These are phyloP conservation scores for Drosophila pectinifera DNA, from an alignment of 1,140 invertebrate genomes.

Conservation along the genomic window DNA sequence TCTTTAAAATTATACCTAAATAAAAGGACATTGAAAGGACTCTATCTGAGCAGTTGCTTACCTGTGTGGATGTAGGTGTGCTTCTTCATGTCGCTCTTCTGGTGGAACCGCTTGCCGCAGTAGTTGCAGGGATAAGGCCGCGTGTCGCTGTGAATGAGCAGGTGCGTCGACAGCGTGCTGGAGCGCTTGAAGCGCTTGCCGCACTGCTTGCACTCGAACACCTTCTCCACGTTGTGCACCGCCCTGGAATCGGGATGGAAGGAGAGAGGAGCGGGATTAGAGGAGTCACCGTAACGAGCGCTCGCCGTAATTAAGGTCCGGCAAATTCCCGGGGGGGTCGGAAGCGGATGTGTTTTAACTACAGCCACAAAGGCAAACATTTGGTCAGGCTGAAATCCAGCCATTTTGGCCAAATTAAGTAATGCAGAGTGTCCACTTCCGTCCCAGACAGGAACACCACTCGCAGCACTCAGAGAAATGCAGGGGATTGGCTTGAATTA, in stretches of 20 bases:
- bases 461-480: constrained; percentile 45
- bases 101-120: constrained; percentile 99
- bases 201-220: constrained; percentile 98
- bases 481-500: background rate
- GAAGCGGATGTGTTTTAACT: constrained; percentile 51
- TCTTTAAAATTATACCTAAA: background rate
- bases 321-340: constrained; percentile 31
- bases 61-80: constrained; percentile 99
- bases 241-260: constrained; percentile 87
- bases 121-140: constrained; percentile 97
- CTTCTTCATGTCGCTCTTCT: constrained; percentile 99
- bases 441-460: constrained; percentile 28
- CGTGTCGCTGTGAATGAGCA: constrained; percentile 99
- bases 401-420: constrained; percentile 82
- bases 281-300: constrained; percentile 36
- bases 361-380: constrained; percentile 77
- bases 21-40: background rate
- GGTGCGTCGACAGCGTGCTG: constrained; percentile 98
- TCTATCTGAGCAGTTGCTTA: constrained; percentile 87
- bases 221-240: constrained; percentile 97
- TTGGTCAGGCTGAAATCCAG: constrained; percentile 74
- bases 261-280: constrained; percentile 63
- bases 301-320: constrained; percentile 72
- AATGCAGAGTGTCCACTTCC: constrained; percentile 64
- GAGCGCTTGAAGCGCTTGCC: constrained; percentile 99